phyloP scores from a whole-genome alignment of 2,113 vertebrate species.

The Sporophila hypoxantha region DNA sequence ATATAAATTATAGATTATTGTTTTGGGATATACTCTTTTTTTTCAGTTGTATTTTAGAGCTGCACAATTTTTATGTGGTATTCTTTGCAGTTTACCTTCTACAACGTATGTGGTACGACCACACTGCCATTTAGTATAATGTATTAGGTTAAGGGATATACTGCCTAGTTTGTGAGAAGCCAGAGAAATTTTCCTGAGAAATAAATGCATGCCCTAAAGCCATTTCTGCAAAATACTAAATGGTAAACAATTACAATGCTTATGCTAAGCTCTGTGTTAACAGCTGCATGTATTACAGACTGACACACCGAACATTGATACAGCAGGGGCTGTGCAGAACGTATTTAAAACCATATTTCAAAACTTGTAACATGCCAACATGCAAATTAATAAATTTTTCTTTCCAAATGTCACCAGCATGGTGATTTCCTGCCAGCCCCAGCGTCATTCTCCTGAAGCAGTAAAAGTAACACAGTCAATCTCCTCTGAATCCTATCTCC shows the following conservation, averaged over 20 bases:
- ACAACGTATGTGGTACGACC: background rate
- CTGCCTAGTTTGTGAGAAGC: slow-evolving; percentile 24
- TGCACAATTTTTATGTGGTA: background rate
- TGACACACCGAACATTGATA: background rate
- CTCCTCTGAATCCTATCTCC: slow-evolving; percentile 58
- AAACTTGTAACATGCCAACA: slow-evolving; percentile 50
- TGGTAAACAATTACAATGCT: slow-evolving; percentile 60
- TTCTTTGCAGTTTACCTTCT: slow-evolving; percentile 30
- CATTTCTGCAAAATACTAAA: slow-evolving; percentile 51
- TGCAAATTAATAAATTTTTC: slow-evolving; percentile 66
- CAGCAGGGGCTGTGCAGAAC: background rate
- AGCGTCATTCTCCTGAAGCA: slow-evolving; percentile 50
- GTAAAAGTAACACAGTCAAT: slow-evolving; percentile 55
- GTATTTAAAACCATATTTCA: slow-evolving; percentile 53
- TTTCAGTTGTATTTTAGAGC: background rate
- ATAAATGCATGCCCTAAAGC: slow-evolving; percentile 50
- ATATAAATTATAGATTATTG: slow-evolving; percentile 32
- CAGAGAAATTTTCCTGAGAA: slow-evolving; percentile 53
- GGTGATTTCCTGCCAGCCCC: slow-evolving; percentile 57
- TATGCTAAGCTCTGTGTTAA: slow-evolving; percentile 54
- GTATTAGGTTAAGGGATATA: slow-evolving; percentile 4
- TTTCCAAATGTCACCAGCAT: slow-evolving; percentile 55
- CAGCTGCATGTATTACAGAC: slow-evolving; percentile 27
- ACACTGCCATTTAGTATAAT: slow-evolving; percentile 5
- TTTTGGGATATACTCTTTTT: background rate